Evolutionary conservation across 2,113 vertebrate genomes (phyloP).

Genomic region (Protobothrops mucrosquamatus): DNA sequence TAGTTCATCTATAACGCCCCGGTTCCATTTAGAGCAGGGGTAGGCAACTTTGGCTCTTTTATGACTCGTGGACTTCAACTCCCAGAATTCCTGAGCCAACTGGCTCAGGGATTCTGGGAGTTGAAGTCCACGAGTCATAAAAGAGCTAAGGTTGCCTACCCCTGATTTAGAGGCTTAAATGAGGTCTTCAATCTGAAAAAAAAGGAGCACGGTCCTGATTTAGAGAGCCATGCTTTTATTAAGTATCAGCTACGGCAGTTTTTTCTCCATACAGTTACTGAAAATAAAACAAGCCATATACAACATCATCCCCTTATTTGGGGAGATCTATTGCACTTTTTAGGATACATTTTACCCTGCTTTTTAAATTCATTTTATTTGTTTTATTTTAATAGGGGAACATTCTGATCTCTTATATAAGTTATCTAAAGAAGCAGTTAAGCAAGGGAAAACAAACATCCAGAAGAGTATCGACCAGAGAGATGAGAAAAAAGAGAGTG

Average conservation of each 20-base stretch:
- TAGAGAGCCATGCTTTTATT: not conserved
- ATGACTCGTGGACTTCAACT: no score
- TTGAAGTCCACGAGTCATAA: no score
- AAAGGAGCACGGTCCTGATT: not conserved
- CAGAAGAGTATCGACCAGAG: conserved; percentile 71
- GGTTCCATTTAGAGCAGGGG: no score
- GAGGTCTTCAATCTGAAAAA: no score
- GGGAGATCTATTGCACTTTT: not conserved
- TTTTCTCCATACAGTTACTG: not conserved
- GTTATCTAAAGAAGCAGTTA: conserved; percentile 87
- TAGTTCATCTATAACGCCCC: no score
- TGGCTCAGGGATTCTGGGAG: no score
- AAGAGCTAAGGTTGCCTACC: no score
- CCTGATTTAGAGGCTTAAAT: no score
- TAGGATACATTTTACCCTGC: not conserved
- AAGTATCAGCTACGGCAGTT: not conserved
- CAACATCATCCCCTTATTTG: not conserved
- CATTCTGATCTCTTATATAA: conserved; percentile 88
- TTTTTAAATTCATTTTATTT: not conserved
- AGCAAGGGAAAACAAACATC: conserved; percentile 72
- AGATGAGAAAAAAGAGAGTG: conserved; percentile 78
- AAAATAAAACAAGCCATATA: not conserved
- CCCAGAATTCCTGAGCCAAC: no score
- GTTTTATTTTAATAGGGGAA: conserved; percentile 70
- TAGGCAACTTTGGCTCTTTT: no score